These are phyloP conservation scores for Neoaliturus tenellus DNA, from an alignment of 2,888 invertebrate genomes.

Conservation along the genomic window DNA sequence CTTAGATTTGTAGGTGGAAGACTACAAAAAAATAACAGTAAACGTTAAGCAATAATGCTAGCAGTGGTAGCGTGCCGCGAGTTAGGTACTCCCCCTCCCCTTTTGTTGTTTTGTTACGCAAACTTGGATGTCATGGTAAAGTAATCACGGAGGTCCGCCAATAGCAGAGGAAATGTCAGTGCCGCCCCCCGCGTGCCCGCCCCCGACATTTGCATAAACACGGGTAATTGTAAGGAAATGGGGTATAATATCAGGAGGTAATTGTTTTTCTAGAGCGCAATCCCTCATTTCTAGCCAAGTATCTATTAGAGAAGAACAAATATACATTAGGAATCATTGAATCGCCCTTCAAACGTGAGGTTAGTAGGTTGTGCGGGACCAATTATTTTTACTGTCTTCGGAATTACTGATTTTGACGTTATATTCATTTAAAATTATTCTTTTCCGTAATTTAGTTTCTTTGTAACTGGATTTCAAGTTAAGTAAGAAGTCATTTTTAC, in stretches of 20 bases:
- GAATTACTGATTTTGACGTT: no score
- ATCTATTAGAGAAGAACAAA: background rate
- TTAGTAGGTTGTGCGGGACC: no score
- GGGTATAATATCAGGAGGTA: background rate
- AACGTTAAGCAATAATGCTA: no score
- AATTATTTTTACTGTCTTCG: no score
- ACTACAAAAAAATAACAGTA: no score
- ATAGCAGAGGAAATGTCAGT: background rate
- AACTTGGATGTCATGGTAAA: background rate
- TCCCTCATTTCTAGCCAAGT: background rate
- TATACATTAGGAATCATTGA: background rate
- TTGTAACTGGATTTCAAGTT: background rate
- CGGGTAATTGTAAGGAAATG: background rate
- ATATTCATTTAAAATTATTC: no score
- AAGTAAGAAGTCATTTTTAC: background rate
- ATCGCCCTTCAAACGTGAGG: no score
- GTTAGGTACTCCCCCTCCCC: background rate
- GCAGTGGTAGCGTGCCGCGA: background rate
- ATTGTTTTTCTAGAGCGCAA: background rate
- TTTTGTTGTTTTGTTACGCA: background rate
- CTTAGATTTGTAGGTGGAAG: no score
- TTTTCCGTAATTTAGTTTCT: no score
- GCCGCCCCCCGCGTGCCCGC: background rate
- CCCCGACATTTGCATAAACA: slow-evolving; percentile 10
- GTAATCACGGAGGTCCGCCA: background rate